Evolutionary conservation across 2,888 invertebrate genomes (phyloP).

Genomic region (Acronicta psi): DNA sequence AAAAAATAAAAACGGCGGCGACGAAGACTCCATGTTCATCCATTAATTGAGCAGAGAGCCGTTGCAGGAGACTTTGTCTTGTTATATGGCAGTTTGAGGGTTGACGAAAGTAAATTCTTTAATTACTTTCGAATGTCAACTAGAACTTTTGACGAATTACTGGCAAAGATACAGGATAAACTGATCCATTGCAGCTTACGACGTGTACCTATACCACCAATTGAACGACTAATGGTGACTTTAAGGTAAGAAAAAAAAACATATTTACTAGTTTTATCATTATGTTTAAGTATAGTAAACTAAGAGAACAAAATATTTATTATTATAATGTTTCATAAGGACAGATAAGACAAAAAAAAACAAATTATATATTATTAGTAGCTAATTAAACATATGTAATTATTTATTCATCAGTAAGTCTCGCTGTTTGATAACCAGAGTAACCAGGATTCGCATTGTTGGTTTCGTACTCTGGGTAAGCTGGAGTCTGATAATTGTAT

Average conservation of each 20-base stretch:
- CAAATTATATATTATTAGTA: slow-evolving; percentile 4
- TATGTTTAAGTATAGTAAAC: slow-evolving; percentile 5
- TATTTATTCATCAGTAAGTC: slow-evolving; percentile 23
- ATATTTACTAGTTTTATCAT: too few relatives aligned
- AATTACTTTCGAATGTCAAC: too few relatives aligned
- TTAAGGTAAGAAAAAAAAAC: slow-evolving; percentile 53
- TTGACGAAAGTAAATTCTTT: too few relatives aligned
- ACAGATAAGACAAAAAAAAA: not conserved
- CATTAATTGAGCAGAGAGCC: too few relatives aligned
- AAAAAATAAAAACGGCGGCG: too few relatives aligned
- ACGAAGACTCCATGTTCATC: too few relatives aligned
- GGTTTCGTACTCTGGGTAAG: slow-evolving; percentile 26
- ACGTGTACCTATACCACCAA: slow-evolving; percentile 48
- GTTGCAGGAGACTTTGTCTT: too few relatives aligned
- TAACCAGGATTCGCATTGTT: slow-evolving; percentile 24
- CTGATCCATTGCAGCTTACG: slow-evolving; percentile 57
- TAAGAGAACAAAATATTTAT: slow-evolving; percentile 2
- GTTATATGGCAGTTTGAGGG: too few relatives aligned
- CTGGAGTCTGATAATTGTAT: slow-evolving; percentile 41
- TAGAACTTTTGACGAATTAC: too few relatives aligned
- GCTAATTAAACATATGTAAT: too few relatives aligned
- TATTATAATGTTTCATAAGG: slow-evolving; percentile 2
- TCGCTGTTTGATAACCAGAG: slow-evolving; percentile 35
- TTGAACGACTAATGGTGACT: slow-evolving; percentile 42
- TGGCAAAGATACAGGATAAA: too few relatives aligned